phyloP scores from a whole-genome alignment of 2,797 vertebrate species.

The Centropyge bicolor region DNA sequence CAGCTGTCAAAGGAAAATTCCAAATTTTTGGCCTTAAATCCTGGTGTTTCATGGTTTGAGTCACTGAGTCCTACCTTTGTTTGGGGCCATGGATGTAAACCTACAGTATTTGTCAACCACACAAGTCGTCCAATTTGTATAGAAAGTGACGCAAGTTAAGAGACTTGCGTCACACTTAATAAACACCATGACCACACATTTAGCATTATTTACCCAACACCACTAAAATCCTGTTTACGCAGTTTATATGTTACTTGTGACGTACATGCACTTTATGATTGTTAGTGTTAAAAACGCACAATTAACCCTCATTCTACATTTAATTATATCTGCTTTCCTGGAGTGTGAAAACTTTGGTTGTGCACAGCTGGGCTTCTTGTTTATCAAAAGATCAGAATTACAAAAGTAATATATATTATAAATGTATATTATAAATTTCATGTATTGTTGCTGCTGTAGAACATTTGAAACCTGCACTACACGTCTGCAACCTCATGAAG shows the following conservation, averaged over 20 bases:
- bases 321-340: neutral
- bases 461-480: neutral
- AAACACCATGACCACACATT: conserved; percentile 15
- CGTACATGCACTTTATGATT: conserved; percentile 13
- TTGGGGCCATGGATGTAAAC: neutral
- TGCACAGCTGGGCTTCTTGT: neutral
- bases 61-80: neutral
- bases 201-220: conserved; percentile 26
- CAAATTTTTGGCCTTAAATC: neutral
- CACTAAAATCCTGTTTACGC: conserved; percentile 16
- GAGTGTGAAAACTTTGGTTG: neutral
- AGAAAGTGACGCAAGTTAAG: conserved; percentile 48
- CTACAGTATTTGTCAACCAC: conserved; percentile 35
- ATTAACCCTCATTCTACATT: neutral
- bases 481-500: neutral
- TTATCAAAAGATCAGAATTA: neutral
- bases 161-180: conserved; percentile 26
- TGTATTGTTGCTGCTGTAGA: neutral
- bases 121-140: neutral
- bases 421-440: neutral
- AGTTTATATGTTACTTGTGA: conserved; percentile 23
- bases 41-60: neutral
- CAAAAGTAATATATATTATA: neutral
- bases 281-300: neutral
- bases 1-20: neutral